Evolutionary conservation across 2,113 vertebrate species (phyloP).

Genomic region (Rhinolophus ferrumequinum): DNA sequence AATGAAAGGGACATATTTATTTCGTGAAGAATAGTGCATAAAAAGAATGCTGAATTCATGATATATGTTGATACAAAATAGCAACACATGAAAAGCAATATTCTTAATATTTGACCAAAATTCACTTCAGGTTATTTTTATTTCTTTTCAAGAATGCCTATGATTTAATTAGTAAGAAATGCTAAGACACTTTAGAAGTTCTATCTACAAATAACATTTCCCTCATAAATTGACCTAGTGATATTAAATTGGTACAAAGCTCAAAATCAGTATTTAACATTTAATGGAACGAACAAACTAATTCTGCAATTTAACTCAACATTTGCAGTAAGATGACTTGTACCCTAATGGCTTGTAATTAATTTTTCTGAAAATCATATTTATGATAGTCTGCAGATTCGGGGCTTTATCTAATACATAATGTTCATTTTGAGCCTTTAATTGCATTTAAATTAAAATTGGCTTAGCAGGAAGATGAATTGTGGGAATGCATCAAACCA

Average conservation of each 20-base stretch:
- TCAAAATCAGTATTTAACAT: conserved; percentile 92
- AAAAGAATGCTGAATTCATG: conserved; percentile 5
- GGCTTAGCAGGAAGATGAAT: conserved; percentile 95
- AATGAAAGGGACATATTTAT: conserved; percentile 22
- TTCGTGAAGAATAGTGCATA: background rate
- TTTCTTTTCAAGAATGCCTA: conserved; percentile 53
- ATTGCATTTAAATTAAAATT: conserved; percentile 98
- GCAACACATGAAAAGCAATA: conserved; percentile 50
- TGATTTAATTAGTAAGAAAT: conserved; percentile 81
- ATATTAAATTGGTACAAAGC: conserved; percentile 88
- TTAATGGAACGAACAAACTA: conserved; percentile 93
- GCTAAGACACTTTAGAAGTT: conserved; percentile 72
- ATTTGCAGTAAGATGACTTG: conserved; percentile 93
- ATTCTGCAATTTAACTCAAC: conserved; percentile 94
- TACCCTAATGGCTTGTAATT: conserved; percentile 96
- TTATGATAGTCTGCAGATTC: conserved; percentile 93
- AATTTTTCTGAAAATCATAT: conserved; percentile 93
- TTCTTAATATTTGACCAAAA: conserved; percentile 70
- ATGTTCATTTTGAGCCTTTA: conserved; percentile 96
- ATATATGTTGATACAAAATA: background rate
- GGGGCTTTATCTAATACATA: conserved; percentile 95
- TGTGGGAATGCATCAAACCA: conserved; percentile 94
- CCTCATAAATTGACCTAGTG: conserved; percentile 86
- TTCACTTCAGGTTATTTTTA: conserved; percentile 72
- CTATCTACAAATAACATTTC: conserved; percentile 81